Base-by-base conservation (phyloP, 2,113 vertebrate genomes). In the Zapus hudsonius region DNA sequence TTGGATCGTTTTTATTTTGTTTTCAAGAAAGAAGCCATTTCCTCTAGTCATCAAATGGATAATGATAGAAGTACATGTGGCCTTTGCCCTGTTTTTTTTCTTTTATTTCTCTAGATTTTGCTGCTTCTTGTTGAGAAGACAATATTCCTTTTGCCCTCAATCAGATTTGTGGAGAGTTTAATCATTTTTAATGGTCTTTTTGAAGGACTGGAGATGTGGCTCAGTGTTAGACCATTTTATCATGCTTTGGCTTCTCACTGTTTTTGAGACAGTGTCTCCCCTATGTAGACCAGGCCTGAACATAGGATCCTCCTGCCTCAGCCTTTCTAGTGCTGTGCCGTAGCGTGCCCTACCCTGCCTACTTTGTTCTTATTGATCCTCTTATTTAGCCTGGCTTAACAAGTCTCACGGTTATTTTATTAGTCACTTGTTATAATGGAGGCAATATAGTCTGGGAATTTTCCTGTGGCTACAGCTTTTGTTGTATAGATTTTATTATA, bases 391-490 rank as follows among this genome's bases (percentile, higher is more conserved):
- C n/a, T n/a, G n/a, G n/a, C 33, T 36, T 89, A 94, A n/a, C 27
- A 72, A 25, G 2, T 42, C n/a, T 20, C 17, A 15, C 38, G 74
- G 29, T 55, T 83, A 27, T 87, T 79, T 82, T 85, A 69, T 87
- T 78, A 64, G 31, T 86, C 47, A 67, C 78, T 90, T 27, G 78
- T 93, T 47, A 66, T 87, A 87, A 84, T 44, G 38, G 84, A 95
- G 33, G 2, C 67, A 84, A 80, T 59, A 11, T n/a, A 91, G 55
- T 55, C 69, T 90, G 74, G 69, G 82, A 82, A 64, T 93, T 92
- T 93, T 94, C 73, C 85, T 96, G 72, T 73, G 33, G 73, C 67
- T 82, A 40, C 3, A 92, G 29, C 36, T 92, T 95, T 95, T 90
- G 44, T 84, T 61, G 3, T 74, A 64, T 33, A 89, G 40, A 59